Conservation (phyloP, 2,113 vertebrate species). For the Psittacara wagleri region DNA sequence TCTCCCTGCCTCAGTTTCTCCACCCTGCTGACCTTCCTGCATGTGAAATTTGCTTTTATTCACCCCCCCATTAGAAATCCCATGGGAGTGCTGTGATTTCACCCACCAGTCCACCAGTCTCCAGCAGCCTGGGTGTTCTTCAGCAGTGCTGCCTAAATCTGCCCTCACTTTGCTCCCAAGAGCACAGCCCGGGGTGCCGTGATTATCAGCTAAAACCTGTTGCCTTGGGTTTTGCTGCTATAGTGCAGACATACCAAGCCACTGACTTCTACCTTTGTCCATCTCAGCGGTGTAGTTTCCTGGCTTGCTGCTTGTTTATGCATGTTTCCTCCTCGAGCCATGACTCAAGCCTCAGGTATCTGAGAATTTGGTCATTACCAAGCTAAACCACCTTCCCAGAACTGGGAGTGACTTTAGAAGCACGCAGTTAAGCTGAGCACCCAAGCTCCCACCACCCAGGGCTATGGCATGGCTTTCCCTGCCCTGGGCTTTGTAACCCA, state of each 20-base stretch:
- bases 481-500: not conserved
- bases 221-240: not conserved
- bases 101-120: accelerated
- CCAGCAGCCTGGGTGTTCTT: not conserved
- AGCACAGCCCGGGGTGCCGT: not conserved
- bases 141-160: not conserved
- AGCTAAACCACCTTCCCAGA: conserved; percentile 13
- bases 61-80: not conserved
- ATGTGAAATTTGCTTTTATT: not conserved
- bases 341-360: conserved; percentile 59
- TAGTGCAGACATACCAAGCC: not conserved
- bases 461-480: not conserved
- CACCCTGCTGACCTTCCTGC: accelerated
- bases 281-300: not conserved
- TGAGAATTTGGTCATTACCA: not conserved
- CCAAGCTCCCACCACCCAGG: not conserved
- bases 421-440: accelerated
- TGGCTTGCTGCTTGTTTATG: conserved; percentile 20
- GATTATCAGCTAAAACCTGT: not conserved
- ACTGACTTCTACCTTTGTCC: conserved; percentile 19
- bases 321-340: not conserved
- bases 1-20: conserved; percentile 8
- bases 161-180: not conserved
- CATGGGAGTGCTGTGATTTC: accelerated
- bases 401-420: not conserved